Evolutionary conservation across 2,797 vertebrate species (phyloP).

Genomic region (Mormyrus proboscirostris): DNA sequence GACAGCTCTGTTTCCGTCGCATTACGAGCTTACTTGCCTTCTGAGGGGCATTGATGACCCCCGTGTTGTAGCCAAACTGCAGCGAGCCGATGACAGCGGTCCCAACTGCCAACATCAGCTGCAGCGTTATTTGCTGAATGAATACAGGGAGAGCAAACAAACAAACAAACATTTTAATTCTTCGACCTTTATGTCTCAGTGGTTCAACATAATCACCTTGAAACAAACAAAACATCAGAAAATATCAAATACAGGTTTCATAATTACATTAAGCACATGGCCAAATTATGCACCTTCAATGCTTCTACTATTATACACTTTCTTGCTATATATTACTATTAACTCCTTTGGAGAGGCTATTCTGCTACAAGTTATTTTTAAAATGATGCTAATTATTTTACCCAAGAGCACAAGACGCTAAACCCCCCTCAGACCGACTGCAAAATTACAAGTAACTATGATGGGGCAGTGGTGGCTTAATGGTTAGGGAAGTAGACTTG

Average conservation of each 20-base stretch:
- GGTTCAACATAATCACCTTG: not conserved
- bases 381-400: not conserved
- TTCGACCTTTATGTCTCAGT: not conserved
- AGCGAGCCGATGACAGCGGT: conserved; percentile 89
- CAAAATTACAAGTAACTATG: not conserved
- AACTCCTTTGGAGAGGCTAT: not conserved
- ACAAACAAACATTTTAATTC: not conserved
- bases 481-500: not conserved
- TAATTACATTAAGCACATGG: not conserved
- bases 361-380: not conserved
- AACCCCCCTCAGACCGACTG: not conserved
- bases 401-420: not conserved
- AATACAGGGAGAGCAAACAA: not conserved
- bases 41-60: conserved; percentile 94
- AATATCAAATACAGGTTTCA: not conserved
- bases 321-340: not conserved
- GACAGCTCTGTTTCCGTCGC: not conserved
- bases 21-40: conserved; percentile 57
- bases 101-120: conserved; percentile 77
- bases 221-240: not conserved
- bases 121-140: conserved; percentile 65
- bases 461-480: not conserved
- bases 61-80: conserved; percentile 96
- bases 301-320: not conserved
- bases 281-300: not conserved